A percentile compares a stretch with the other conserved stretches of the same genome.
Evolutionary conservation across 2,888 invertebrate genomes (phyloP).

Genomic region (Schizotus pectinicornis): DNA sequence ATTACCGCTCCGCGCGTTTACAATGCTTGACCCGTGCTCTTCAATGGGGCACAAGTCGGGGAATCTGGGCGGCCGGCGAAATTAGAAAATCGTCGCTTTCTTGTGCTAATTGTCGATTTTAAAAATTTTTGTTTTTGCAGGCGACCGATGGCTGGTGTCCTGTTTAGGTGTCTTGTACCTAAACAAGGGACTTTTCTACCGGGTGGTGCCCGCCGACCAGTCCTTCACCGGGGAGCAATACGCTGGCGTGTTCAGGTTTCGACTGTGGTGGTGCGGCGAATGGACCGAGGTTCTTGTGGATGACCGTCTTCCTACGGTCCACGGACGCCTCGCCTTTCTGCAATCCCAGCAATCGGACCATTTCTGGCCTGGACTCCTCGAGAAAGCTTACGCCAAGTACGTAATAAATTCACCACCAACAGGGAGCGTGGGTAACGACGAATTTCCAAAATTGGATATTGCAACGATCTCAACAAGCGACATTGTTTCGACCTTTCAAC

Average conservation of each 20-base stretch:
- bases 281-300: slow-evolving; percentile 92
- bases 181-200: slow-evolving; percentile 86
- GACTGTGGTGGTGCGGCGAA: slow-evolving; percentile 93
- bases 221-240: slow-evolving; percentile 73
- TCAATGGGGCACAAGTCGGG: too few species aligned
- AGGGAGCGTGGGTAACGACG: too few species aligned
- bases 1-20: too few species aligned
- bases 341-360: slow-evolving; percentile 82
- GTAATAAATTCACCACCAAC: slow-evolving; percentile 49
- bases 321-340: slow-evolving; percentile 84
- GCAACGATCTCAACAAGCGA: neutral
- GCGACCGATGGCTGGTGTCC: slow-evolving; percentile 90
- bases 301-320: slow-evolving; percentile 87
- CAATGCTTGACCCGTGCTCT: too few species aligned
- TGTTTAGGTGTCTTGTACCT: slow-evolving; percentile 85
- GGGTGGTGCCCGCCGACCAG: slow-evolving; percentile 91
- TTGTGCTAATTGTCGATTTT: too few species aligned
- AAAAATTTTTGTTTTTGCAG: slow-evolving; percentile 60
- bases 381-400: slow-evolving; percentile 93
- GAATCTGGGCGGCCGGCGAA: neutral
- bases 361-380: slow-evolving; percentile 88
- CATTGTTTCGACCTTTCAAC: neutral
- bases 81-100: too few species aligned
- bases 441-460: too few species aligned
- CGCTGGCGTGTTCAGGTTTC: slow-evolving; percentile 85